Base-by-base conservation (phyloP, 2,113 vertebrate species). In the Paralichthys olivaceus region DNA sequence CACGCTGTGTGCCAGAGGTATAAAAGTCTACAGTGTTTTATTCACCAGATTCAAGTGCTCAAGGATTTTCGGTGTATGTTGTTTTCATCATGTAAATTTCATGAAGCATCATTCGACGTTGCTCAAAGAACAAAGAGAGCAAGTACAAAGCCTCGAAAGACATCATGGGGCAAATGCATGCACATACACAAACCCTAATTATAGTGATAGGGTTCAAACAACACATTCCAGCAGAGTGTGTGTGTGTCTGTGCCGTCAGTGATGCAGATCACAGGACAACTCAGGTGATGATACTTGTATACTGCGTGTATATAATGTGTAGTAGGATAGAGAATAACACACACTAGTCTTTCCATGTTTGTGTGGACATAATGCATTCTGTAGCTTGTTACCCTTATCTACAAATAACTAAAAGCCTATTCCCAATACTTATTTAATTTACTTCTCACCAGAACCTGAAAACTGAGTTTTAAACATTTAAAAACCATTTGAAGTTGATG, bases 151-250 rank as follows among this genome's bases (percentile, higher is more conserved):
- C 67, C 67, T 70, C 66, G 55, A 56, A 62, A 65, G 62, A 32
- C 80, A 58, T 78, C 75, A 43, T 53, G 72, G 72, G 65, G 71
- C 45, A 66, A 68, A 75, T 55, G 63, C 53, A 57, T 69, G 63
- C 32, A 34, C 59, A 55, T 28, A 73, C 69, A 45, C 69, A 66
- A 47, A 60, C 55, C 69, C 72, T 85, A 85, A 85, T 88, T 87
- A 83, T 88, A 84, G 79, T 59, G 77, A 77, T 54, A 28, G 77
- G 84, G 55, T 80, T 84, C 80, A 81, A 83, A 83, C 82, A 59
- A 71, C 78, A 63, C 4, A 76, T 81, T 87, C 67, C 77, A 65
- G 61, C 43, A 17, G 56, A n/a, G 43, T 53, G 55, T 71, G 40
- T 56, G 55, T 55, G 53, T 56, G 54, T 56, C 11, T 26, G 22